Base-by-base conservation (phyloP, 1,140 invertebrate species). In the Drosophila melanica region DNA sequence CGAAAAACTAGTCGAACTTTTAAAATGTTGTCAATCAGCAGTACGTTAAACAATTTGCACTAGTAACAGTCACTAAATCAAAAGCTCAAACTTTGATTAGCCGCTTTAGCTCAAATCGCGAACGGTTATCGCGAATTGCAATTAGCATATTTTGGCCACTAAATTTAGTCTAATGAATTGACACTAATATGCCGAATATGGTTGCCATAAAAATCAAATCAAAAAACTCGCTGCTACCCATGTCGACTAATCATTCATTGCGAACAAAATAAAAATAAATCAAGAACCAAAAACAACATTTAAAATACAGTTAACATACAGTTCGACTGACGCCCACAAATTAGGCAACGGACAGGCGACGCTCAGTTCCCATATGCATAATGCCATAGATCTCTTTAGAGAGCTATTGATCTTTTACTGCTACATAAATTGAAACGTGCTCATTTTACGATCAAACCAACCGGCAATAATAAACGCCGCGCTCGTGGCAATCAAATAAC, bases 81-180 rank as follows among this genome's bases (percentile, higher is more conserved):
- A 53, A 82, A 45, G 44, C 64, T 71, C 59, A 72, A 45, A 41
- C 77, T 77, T 79, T 76, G 66, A 69, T 51, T 67, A 53, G 54
- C 58, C 70, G 78, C 74, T 55, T 8, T 59, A 64, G 35, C 71
- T 51, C 58, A 9, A 75, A 30, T 65, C 44, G 48, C 1, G 8
- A 14, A 41, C 42, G 45, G 23, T 63, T 63, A 68, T 68, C 70
- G 74, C 55, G 14, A 54, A 45, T 44, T 66, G 12, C 66, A 76
- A 86, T 86, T 86, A 82, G 82, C 81, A 86, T 81, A 81, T 75
- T 67, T 35, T 53, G 50, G 66, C 70, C 69, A 81, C 82, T 76
- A 76, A 87, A 68, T 79, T 86, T 75, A 66, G 70, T 57, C 67
- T 72, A 78, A 86, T 81, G 80, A 66, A 66, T 86, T 75, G 70